These are phyloP conservation scores for Epicampocera succincta DNA, from an alignment of 2,888 invertebrate genomes.

Conservation along the genomic window DNA sequence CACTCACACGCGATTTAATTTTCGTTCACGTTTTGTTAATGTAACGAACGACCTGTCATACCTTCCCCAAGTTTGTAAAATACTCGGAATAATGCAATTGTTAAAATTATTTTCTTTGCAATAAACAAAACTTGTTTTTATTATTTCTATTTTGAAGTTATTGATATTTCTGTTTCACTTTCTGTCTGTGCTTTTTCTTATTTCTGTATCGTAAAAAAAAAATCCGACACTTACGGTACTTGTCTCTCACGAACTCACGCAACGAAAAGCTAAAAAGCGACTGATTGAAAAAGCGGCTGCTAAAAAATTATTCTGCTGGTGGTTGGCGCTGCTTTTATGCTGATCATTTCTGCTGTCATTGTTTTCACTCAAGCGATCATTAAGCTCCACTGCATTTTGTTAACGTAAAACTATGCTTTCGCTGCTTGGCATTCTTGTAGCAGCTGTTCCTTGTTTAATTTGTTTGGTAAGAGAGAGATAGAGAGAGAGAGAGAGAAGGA, in stretches of 20 bases:
- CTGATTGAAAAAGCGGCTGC: constrained; percentile 66
- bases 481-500: too few relatives aligned
- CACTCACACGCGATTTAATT: constrained; percentile 62
- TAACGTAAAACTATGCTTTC: constrained; percentile 26
- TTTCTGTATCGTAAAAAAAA: constrained; percentile 27
- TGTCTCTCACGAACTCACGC: constrained; percentile 61
- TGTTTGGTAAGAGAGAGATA: constrained; percentile 35
- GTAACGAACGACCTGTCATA: constrained; percentile 59
- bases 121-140: constrained; percentile 64
- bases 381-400: constrained; percentile 46
- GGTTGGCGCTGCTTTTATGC: constrained; percentile 44
- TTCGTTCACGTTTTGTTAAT: constrained; percentile 63
- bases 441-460: constrained; percentile 9
- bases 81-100: too few relatives aligned
- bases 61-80: constrained; percentile 45
- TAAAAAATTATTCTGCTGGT: constrained; percentile 41
- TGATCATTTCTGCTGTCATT: constrained; percentile 48
- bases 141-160: constrained; percentile 49
- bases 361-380: constrained; percentile 59
- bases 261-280: constrained; percentile 70
- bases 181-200: constrained; percentile 17
- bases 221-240: constrained; percentile 16
- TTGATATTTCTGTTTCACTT: constrained; percentile 42
- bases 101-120: constrained; percentile 39
- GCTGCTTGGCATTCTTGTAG: constrained; percentile 8